These are phyloP conservation scores for Eudyptes chrysolophus DNA, from an alignment of 2,113 vertebrate genomes.

Conservation along the genomic window DNA sequence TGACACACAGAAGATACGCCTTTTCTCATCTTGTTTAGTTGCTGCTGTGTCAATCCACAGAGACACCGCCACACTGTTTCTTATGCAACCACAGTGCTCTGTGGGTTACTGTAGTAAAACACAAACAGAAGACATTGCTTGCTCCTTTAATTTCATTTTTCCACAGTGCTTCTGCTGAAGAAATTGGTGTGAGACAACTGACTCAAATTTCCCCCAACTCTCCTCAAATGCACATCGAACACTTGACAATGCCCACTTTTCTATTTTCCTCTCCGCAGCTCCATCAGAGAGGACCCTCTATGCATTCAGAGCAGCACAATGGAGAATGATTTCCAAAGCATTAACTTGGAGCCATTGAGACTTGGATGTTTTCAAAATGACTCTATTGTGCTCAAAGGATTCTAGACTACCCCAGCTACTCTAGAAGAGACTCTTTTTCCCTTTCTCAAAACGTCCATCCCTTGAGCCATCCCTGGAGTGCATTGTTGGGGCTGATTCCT, in stretches of 20 bases:
- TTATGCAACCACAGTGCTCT: neutral
- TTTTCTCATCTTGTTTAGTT: neutral
- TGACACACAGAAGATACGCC: neutral
- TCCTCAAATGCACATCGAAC: neutral
- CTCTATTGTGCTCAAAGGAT: constrained; percentile 41
- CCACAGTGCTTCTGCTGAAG: neutral
- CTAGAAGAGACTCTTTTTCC: constrained; percentile 32
- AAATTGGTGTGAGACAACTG: neutral
- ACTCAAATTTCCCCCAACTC: neutral
- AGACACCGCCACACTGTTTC: fast-evolving
- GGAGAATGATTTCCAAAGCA: constrained; percentile 58
- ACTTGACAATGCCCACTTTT: constrained; percentile 36
- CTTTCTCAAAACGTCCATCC: constrained; percentile 11
- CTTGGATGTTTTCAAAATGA: constrained; percentile 38
- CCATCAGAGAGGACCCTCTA: neutral
- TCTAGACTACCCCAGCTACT: constrained; percentile 47
- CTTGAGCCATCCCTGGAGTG: constrained; percentile 39
- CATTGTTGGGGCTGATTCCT: constrained; percentile 16
- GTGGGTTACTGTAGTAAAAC: neutral
- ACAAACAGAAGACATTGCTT: neutral
- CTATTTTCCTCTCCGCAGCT: neutral
- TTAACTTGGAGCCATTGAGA: constrained; percentile 39
- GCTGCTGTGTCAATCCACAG: neutral
- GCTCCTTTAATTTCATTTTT: neutral
- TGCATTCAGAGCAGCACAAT: constrained; percentile 53